phyloP scores from a whole-genome alignment of 2,888 invertebrate species.

The Parascotia fuliginaria region DNA sequence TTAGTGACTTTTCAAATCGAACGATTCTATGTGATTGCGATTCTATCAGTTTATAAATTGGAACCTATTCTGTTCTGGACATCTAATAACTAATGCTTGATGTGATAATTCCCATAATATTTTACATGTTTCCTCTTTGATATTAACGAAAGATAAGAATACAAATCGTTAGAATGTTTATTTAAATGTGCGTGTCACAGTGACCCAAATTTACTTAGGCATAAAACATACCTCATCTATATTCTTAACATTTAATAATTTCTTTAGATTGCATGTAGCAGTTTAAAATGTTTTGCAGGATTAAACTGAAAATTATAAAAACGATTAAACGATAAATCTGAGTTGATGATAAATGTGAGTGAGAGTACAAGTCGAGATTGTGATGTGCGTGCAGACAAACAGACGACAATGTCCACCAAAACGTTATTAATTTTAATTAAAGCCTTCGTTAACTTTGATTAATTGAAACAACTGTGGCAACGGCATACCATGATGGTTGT shows the following conservation, averaged over 20 bases:
- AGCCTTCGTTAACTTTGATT: conserved; percentile 59
- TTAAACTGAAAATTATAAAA: conserved; percentile 1
- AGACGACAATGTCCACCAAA: conserved; percentile 39
- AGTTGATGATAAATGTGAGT: conserved; percentile 30
- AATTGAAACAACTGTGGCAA: conserved; percentile 47
- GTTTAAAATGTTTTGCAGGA: background rate
- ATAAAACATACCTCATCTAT: too few species aligned
- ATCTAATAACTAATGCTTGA: conserved; percentile 16
- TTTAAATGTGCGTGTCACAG: too few species aligned
- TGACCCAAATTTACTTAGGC: too few species aligned
- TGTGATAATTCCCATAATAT: conserved; percentile 15
- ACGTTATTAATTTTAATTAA: conserved; percentile 60
- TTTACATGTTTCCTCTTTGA: conserved; percentile 1
- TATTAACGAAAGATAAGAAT: conserved; percentile 3
- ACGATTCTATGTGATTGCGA: conserved; percentile 33
- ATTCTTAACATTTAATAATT: too few species aligned
- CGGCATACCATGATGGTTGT: background rate
- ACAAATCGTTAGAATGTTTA: too few species aligned
- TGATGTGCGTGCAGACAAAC: conserved; percentile 28
- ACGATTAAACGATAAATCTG: conserved; percentile 30
- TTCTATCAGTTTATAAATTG: conserved; percentile 46
- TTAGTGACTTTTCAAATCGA: conserved; percentile 51
- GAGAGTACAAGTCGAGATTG: conserved; percentile 14
- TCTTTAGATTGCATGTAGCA: too few species aligned
- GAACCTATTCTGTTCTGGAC: conserved; percentile 30